Evolutionary conservation across 2,797 vertebrate genomes (phyloP), one percentile per base, ranked within the genome.

Genomic region (Sparidentex hasta): DNA sequence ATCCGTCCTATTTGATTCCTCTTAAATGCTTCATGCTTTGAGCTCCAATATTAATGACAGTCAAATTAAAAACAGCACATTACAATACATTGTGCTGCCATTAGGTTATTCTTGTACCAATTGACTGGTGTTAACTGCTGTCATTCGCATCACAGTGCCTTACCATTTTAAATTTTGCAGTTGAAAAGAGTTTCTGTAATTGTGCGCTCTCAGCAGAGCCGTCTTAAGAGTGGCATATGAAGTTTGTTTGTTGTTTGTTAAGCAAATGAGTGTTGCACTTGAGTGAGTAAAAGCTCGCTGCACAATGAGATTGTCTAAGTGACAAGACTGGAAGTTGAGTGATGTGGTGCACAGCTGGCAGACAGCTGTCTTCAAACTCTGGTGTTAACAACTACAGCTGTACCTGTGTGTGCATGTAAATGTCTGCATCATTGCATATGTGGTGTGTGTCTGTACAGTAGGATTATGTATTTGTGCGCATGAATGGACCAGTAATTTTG

Each of bases 41-140:
- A 84, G 85, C 82, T 80, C 52, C 61, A 69, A 47, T 86, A 88
- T 88, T 93, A 94, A 93, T 88, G 82, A 91, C 85, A 75, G 73
- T 65, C 56, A 76, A 91, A 92, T 91, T 81, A 90, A 86, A 23
- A 44, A 77, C 83, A 82, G 76, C 69, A 72, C 68, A n/a, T n/a
- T n/a, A n/a, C n/a, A n/a, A n/a, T 4, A 65, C 84, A 76, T 81
- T 81, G 83, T 71, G 76, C 68, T 69, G n/a, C 74, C 73, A 88
- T 91, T 86, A 87, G 83, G 71, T 87, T 82, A 58, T 82, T 88
- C 79, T 86, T 87, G 77, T 73, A 83, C 87, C 87, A 91, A 87
- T 95, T 93, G 92, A 77, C 76, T 83, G 71, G 81, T 82, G 78
- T 78, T 81, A 76, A 76, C 84, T 74, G 77, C 78, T 76, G 67